These are phyloP conservation scores for Hippocampus zosterae DNA, from an alignment of 2,113 vertebrate species.

Conservation along the genomic window DNA sequence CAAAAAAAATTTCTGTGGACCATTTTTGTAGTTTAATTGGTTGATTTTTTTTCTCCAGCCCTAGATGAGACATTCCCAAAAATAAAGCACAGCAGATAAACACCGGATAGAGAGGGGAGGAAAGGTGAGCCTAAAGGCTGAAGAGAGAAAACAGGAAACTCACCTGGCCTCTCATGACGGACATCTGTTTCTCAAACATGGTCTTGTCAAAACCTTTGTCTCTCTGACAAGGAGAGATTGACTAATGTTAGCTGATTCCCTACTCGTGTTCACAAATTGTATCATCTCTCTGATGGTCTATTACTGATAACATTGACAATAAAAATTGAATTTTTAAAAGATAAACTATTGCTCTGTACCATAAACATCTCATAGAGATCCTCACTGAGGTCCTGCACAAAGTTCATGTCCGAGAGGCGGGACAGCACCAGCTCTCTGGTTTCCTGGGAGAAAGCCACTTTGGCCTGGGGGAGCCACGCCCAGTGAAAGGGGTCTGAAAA, in stretches of 20 bases:
- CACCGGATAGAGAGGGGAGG: neutral
- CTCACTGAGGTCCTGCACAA: constrained; percentile 97
- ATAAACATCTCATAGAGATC: constrained; percentile 96
- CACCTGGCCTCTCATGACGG: constrained; percentile 98
- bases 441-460: constrained; percentile 93
- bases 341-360: constrained; percentile 56
- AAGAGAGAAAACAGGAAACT: constrained; percentile 36
- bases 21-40: too few species aligned
- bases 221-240: constrained; percentile 61
- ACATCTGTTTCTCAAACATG: constrained; percentile 97
- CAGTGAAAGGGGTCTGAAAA: constrained; percentile 91
- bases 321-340: neutral
- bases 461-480: constrained; percentile 96
- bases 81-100: neutral
- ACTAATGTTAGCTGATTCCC: neutral
- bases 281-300: neutral
- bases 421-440: constrained; percentile 86
- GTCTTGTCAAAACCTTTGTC: constrained; percentile 93
- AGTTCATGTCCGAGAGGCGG: constrained; percentile 95
- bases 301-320: neutral
- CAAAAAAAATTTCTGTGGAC: too few species aligned
- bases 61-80: too few species aligned
- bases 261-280: neutral
- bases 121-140: neutral
- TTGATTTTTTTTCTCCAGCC: too few species aligned